Evolutionary conservation across 2,797 vertebrate genomes (phyloP), one percentile per base, ranked within the genome.

Genomic region (Diglossa cyanea): DNA sequence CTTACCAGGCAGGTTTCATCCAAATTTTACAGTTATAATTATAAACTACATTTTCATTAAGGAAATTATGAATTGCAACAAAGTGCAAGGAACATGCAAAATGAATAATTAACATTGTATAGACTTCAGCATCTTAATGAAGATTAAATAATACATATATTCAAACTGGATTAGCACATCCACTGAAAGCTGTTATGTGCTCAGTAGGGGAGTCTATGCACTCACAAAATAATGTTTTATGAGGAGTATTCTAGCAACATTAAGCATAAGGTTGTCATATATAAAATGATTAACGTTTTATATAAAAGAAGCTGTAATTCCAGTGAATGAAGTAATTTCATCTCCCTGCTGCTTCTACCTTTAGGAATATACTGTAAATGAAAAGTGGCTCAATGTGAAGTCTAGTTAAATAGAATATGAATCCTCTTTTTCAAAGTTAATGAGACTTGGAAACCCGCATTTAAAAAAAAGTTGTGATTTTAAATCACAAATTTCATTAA

Each of bases 31-130:
- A 85, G 96, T 95, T 97, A 95, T 97, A 98, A 98, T 98, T 98
- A 98, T 98, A 98, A 97, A 93, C 95, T 97, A 96, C 97, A 91
- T 97, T 98, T 98, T 97, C 97, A 98, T 96, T 98, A 98, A 97
- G 96, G 97, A 98, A 98, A 98, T 98, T 98, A 98, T 95, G 96
- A 98, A 96, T 96, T 97, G 97, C 97, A 97, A 96, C 97, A 97
- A 98, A 97, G 95, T 97, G 85, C 96, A 97, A 94, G 86, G 95
- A 98, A 97, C 96, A 96, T 97, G 96, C 94, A 95, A 98, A 98
- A 98, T 98, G 97, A 98, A 98, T 98, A 98, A 98, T 98, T 98
- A 98, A 98, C 95, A 63, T 94, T 97, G 97, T 97, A 97, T 97
- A 98, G 97, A 97, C 97, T 98, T 97, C 91, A 76, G 96, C 94